Base-by-base conservation (phyloP, 2,888 invertebrate genomes). In the Leptarthrus brevirostris region DNA sequence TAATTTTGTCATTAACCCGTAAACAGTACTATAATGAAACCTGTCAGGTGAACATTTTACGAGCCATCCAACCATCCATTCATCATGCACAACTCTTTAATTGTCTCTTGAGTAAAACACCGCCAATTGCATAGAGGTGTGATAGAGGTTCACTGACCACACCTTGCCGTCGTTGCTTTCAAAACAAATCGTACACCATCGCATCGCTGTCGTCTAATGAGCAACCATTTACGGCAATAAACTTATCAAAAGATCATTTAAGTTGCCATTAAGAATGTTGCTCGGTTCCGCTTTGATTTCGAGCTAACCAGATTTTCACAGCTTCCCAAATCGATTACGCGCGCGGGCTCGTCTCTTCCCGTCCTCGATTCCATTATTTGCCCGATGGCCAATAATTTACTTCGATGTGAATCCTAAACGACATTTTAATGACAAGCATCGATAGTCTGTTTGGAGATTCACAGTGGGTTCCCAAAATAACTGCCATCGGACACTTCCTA, bases 251-350 rank as follows among this genome's bases (percentile, higher is more conserved):
- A 24, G 44, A 47, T 47, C 47, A 16, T 64, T 64, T 64, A 64
- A 64, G 47, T 22, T 20, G 22, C 64, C 44, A 64, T 64, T 47
- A 64, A 36, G 44, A 24, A 64, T 24, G 18, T 40, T 8, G 16
- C n/a, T 44, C 44, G 64, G 64, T 64, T 64, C 47, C 22, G 22
- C 64, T 64, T 64, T 64, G 64, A 64, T 64, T 61, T 36, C 8
- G 36, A 20, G 61, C 34, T 61, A 61, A 61, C 40, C 36, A 61
- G 61, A 61, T 61, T 64, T 64, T 64, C 64, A 64, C 47, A 64
- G 64, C 64, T 64, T 44, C 64, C 40, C 64, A 64, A 64, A 44
- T 64, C 64, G 64, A 64, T 64, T 64, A 64, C 64, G 64, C 64
- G 24, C 18, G 49, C 49, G 10, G 3, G 14, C 24, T 24, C 14